A percentile compares a stretch with the other conserved stretches of the same genome.
These are phyloP conservation scores for Carollia perspicillata DNA, from an alignment of 2,113 vertebrate genomes.

Conservation along the genomic window DNA sequence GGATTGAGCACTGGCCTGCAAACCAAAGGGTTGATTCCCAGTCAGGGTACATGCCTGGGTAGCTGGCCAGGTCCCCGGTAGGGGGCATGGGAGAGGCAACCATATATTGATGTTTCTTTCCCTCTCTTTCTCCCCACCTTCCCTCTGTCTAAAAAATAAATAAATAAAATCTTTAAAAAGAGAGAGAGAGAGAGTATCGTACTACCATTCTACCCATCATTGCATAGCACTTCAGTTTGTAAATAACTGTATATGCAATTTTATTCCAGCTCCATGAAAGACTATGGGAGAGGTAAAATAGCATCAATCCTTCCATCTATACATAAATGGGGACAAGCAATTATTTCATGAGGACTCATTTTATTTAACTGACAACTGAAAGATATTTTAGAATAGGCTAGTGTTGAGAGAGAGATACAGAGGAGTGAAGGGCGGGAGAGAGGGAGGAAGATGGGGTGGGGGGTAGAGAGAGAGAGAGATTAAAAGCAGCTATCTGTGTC, in stretches of 20 bases:
- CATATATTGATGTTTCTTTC: no score
- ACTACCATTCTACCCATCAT: not conserved
- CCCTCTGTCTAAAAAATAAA: no score
- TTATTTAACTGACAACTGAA: not conserved
- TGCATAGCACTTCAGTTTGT: not conserved
- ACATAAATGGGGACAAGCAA: not conserved
- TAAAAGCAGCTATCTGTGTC: not conserved
- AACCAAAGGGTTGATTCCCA: no score
- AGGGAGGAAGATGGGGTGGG: no score
- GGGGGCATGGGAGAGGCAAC: no score
- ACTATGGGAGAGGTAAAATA: not conserved
- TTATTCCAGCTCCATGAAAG: not conserved
- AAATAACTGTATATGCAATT: not conserved
- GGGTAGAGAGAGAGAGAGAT: not conserved
- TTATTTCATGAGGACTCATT: not conserved
- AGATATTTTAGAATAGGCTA: not conserved
- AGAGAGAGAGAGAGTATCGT: not conserved
- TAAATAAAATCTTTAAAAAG: no score
- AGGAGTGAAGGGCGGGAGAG: not conserved
- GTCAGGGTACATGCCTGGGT: no score
- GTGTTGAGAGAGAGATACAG: not conserved
- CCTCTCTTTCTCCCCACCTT: no score
- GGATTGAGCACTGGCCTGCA: no score
- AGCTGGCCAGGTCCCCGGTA: no score
- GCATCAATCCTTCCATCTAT: not conserved